phyloP scores from a whole-genome alignment of 1,140 invertebrate species.

The Brachionus angularis region DNA sequence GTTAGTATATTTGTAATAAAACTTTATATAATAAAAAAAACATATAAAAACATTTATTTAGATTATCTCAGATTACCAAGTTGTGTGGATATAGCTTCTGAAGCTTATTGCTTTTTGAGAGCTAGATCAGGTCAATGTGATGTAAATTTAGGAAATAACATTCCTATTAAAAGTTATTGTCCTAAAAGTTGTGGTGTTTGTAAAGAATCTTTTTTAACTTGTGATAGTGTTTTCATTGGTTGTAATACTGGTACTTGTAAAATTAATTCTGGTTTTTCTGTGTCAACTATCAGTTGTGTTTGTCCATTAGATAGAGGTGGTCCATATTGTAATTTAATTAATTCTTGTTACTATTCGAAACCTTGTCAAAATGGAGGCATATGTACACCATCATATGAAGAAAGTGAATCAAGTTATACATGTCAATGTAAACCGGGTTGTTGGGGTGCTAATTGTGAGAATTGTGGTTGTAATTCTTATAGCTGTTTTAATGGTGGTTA shows the following conservation, averaged over 20 bases:
- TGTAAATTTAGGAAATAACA: neutral
- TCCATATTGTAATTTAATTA: conserved; percentile 24
- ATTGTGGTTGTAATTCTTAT: conserved; percentile 13
- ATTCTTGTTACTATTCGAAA: neutral
- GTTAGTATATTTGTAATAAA: neutral
- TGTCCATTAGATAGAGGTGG: conserved; percentile 20
- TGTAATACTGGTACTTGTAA: conserved; percentile 5
- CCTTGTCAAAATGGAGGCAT: conserved; percentile 28
- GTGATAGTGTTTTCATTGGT: neutral
- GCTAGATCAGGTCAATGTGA: conserved; percentile 10
- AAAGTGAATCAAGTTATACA: neutral
- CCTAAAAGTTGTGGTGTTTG: conserved; percentile 35
- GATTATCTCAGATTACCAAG: conserved; percentile 18
- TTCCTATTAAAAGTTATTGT: conserved; percentile 22
- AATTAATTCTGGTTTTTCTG: neutral
- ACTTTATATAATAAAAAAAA: neutral
- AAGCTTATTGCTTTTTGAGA: neutral
- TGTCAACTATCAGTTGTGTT: conserved; percentile 2
- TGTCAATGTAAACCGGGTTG: conserved; percentile 29
- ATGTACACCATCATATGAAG: neutral
- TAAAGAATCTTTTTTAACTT: neutral
- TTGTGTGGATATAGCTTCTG: neutral
- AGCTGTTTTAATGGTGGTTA: conserved; percentile 28
- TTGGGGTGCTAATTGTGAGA: conserved; percentile 27
- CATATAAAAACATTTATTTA: neutral